Evolutionary conservation across 2,113 vertebrate species (phyloP).

Genomic region (Rostratula benghalensis): DNA sequence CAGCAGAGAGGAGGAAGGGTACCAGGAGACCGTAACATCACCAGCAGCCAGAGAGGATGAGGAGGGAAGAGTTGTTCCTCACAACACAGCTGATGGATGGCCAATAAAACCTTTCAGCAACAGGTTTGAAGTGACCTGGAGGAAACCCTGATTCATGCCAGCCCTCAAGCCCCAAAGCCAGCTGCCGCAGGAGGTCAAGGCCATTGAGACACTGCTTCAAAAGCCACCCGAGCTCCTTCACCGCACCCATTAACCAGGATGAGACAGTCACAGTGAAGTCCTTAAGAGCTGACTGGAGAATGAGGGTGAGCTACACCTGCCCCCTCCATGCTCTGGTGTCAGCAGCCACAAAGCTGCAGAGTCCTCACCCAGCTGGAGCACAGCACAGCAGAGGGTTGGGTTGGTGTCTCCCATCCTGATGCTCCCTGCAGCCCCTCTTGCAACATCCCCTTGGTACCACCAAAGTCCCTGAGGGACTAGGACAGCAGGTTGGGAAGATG

Average conservation of each 20-base stretch:
- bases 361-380: background rate
- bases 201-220: background rate
- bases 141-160: background rate
- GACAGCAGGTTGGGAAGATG: background rate
- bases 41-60: background rate
- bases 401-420: background rate
- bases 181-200: background rate
- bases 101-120: background rate
- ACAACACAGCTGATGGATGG: accelerated
- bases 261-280: background rate
- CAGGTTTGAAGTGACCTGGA: background rate
- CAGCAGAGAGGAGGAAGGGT: background rate
- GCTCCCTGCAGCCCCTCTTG: background rate
- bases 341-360: background rate
- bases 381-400: accelerated
- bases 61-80: background rate
- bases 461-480: background rate
- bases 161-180: background rate
- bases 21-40: background rate
- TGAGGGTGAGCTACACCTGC: background rate
- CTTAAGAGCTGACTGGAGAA: background rate
- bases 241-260: background rate
- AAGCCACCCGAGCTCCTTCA: background rate
- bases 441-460: background rate
- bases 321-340: background rate